These are phyloP conservation scores for Rhabdophis nuchalis DNA, from an alignment of 2,797 vertebrate species.

Conservation along the genomic window DNA sequence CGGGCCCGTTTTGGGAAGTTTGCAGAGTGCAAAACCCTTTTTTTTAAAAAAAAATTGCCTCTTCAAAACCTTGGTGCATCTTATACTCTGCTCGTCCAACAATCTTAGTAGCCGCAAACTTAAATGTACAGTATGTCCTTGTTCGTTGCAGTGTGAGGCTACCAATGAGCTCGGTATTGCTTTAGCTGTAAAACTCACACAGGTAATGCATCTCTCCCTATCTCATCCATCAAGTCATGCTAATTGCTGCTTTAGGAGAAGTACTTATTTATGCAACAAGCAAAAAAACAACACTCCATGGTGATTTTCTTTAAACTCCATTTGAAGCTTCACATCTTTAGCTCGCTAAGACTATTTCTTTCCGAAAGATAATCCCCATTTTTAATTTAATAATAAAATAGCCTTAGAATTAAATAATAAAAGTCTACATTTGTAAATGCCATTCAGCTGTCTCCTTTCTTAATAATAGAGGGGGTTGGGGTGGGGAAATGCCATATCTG, in stretches of 20 bases:
- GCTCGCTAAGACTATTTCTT: not conserved
- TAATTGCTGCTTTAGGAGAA: not conserved
- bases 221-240: not conserved
- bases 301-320: not conserved
- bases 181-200: not conserved
- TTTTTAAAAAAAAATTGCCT: no score
- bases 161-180: not conserved
- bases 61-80: no score
- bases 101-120: not conserved
- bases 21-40: no score
- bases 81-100: not conserved
- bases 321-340: not conserved
- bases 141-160: not conserved
- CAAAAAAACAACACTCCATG: not conserved
- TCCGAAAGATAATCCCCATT: not conserved
- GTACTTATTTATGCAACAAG: not conserved
- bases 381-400: not conserved
- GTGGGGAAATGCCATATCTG: not conserved
- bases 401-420: not conserved
- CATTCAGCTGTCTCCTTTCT: not conserved
- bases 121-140: not conserved
- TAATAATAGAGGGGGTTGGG: not conserved
- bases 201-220: not conserved
- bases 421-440: not conserved
- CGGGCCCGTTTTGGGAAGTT: no score